These are phyloP conservation scores for Keiferia lycopersicella DNA, from an alignment of 2,888 invertebrate species.

Conservation along the genomic window DNA sequence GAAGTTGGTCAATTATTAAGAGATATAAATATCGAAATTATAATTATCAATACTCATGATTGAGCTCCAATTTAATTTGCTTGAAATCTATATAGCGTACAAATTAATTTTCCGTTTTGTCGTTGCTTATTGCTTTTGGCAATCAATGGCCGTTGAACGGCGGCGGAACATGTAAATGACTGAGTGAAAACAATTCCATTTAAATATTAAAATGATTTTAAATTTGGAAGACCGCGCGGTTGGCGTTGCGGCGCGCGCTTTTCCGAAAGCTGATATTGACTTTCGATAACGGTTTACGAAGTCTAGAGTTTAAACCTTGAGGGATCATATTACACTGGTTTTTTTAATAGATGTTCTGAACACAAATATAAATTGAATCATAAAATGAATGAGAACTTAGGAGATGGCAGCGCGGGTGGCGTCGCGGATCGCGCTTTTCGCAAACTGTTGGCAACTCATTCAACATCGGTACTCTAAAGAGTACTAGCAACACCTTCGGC, in stretches of 20 bases:
- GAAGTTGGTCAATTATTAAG: slow-evolving; percentile 3
- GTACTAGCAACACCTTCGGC: too few species aligned
- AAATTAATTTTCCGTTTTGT: slow-evolving; percentile 15
- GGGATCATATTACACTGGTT: too few species aligned
- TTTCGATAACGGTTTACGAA: too few species aligned
- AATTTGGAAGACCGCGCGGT: background rate
- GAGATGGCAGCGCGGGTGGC: too few species aligned
- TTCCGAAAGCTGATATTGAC: slow-evolving; percentile 31
- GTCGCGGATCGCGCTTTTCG: too few species aligned
- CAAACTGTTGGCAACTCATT: too few species aligned
- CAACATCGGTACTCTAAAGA: too few species aligned
- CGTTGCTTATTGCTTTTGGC: slow-evolving; percentile 16
- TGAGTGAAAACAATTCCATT: slow-evolving; percentile 22
- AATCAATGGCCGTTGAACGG: slow-evolving; percentile 18
- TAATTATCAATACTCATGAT: background rate
- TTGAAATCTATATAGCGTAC: slow-evolving; percentile 11
- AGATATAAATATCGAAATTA: background rate
- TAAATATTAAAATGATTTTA: slow-evolving; percentile 28
- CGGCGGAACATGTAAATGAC: slow-evolving; percentile 19
- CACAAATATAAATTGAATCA: too few species aligned
- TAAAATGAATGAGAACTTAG: too few species aligned
- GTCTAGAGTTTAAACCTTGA: too few species aligned
- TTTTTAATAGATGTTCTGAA: too few species aligned
- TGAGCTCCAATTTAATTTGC: slow-evolving; percentile 9
- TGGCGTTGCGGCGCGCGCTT: slow-evolving; percentile 5